Base-by-base conservation (phyloP, 2,797 vertebrate genomes). In the Enteromius unitaeniatus region DNA sequence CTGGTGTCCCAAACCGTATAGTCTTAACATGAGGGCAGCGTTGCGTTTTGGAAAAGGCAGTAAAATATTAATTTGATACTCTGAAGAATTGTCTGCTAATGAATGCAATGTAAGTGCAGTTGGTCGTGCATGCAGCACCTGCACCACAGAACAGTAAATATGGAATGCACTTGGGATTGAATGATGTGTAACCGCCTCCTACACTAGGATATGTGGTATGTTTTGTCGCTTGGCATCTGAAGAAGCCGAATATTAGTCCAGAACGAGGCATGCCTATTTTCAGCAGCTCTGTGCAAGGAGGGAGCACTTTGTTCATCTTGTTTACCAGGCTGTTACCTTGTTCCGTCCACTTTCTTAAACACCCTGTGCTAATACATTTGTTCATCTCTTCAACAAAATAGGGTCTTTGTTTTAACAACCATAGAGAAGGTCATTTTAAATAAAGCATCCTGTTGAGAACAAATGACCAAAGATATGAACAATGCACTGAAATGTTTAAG, bases 61-160 rank as follows among this genome's bases (percentile, higher is more conserved):
- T 67, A 74, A 77, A 69, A 92, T 92, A 87, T 93, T 93, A 92
- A 91, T 93, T 91, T 92, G 91, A 93, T 91, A 74, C 82, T 81
- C 87, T 87, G 90, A 92, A 86, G 85, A 88, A 89, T 84, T 69
- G 60, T 84, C 85, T 49, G 47, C 47, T 82, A 40, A 11, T 45
- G 84, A 45, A 83, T 77, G 68, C 21, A 53, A 28, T 79, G 31
- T 53, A 81, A 67, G 75, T 81, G 64, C 31, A 62, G 40, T 55
- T 26, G 15, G 40, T 51, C 23, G 42, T 75, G 31, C 80, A 75
- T 82, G 21, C 42, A 26, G 58, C 58, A 82, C 67, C 79, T 81
- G 67, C 42, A 58, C 55, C 45, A 42, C 53, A 78, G 58, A 78
- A 64, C 58, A 19, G 49, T 37, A 53, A 45, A 81, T 60, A 45